phyloP scores from a whole-genome alignment of 2,113 vertebrate species.

The Xenopus laevis region DNA sequence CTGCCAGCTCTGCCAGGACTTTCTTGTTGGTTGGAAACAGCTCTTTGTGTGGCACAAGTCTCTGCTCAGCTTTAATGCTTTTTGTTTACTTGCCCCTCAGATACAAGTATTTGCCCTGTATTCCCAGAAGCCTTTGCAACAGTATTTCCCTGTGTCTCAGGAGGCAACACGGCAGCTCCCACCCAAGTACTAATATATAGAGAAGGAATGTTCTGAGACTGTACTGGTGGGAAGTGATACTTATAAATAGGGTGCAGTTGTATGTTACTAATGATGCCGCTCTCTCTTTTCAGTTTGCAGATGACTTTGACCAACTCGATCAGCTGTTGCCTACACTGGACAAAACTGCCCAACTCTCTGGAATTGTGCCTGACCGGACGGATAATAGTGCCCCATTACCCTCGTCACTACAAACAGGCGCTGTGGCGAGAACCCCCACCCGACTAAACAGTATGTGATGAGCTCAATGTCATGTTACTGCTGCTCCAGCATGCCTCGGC shows the following conservation, averaged over 20 bases:
- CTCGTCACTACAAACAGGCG: slow-evolving; percentile 56
- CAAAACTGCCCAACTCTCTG: slow-evolving; percentile 58
- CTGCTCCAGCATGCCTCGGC: not conserved
- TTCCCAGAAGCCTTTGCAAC: too few species aligned
- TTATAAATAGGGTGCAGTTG: not conserved
- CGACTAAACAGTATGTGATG: slow-evolving; percentile 63
- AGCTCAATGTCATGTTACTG: not conserved
- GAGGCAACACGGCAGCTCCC: too few species aligned
- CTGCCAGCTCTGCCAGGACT: not conserved
- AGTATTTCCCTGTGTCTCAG: too few species aligned
- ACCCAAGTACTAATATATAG: too few species aligned
- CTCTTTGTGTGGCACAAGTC: not conserved
- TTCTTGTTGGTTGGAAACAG: not conserved
- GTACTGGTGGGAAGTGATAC: too few species aligned
- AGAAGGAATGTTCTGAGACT: too few species aligned
- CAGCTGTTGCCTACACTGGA: slow-evolving; percentile 79
- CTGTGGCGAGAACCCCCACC: slow-evolving; percentile 56
- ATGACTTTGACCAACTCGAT: slow-evolving; percentile 77
- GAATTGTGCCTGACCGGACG: slow-evolving; percentile 58
- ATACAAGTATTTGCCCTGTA: too few species aligned
- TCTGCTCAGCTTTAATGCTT: not conserved
- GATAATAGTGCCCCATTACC: slow-evolving; percentile 65
- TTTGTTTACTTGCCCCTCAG: not conserved
- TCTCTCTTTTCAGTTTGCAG: slow-evolving; percentile 55
- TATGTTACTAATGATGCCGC: not conserved